Evolutionary conservation across 35 echinoderm and acorn worm species (phyloP).

Genomic region (Amphiura filiformis): DNA sequence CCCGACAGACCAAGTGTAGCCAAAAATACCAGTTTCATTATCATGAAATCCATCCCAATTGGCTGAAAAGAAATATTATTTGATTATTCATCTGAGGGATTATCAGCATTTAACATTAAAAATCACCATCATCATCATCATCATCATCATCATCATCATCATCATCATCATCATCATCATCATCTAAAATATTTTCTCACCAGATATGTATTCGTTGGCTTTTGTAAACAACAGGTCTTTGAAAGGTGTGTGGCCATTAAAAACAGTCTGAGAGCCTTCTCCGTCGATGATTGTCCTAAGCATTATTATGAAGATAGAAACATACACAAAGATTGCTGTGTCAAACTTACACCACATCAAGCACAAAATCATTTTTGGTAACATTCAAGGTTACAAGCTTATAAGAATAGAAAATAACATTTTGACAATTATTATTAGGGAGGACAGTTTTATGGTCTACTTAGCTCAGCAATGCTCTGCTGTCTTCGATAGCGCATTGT

Average conservation of each 20-base stretch:
- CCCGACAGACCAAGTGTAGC: conserved; percentile 47
- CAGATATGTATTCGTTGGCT: conserved; percentile 34
- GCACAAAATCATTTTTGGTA: not conserved
- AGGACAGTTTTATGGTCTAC: too few relatives aligned
- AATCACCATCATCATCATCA: too few relatives aligned
- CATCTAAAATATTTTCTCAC: too few relatives aligned
- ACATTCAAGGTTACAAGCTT: not conserved
- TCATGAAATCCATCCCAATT: conserved; percentile 52
- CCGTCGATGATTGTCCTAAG: conserved; percentile 29
- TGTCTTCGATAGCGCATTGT: too few relatives aligned
- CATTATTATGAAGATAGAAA: not conserved
- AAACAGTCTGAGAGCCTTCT: conserved; percentile 33
- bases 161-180: too few relatives aligned
- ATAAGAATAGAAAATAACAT: not conserved
- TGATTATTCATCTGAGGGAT: too few relatives aligned
- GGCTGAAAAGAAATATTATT: conserved; percentile 21
- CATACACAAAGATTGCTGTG: not conserved
- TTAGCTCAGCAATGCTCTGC: too few relatives aligned
- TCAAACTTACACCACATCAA: not conserved
- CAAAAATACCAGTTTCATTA: conserved; percentile 38
- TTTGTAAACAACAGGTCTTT: conserved; percentile 21
- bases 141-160: too few relatives aligned
- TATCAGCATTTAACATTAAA: too few relatives aligned
- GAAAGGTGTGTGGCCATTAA: conserved; percentile 19
- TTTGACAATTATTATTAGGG: too few relatives aligned